Percentiles rank a stretch among this genome's conserved stretches.
These are phyloP conservation scores for Astur gentilis DNA, from an alignment of 2,113 vertebrate species.

Conservation along the genomic window DNA sequence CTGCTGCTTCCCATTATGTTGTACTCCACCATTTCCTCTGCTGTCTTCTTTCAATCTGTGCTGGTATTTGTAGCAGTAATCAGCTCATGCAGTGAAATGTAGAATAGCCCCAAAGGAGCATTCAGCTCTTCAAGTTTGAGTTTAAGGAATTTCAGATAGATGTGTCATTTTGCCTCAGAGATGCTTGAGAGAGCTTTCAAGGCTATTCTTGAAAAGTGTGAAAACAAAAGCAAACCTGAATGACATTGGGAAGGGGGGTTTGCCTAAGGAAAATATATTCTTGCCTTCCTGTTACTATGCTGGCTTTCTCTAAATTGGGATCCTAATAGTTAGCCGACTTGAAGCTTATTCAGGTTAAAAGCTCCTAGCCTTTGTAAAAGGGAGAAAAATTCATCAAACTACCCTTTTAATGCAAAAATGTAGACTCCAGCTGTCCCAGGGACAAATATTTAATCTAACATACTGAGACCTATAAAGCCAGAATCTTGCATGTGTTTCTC, in stretches of 20 bases:
- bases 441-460: background rate
- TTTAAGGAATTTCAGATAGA: conserved; percentile 11
- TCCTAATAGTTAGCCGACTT: background rate
- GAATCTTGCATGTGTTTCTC: rapidly evolving
- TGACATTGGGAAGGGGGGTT: background rate
- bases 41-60: background rate
- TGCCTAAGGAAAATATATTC: background rate
- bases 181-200: background rate
- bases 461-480: background rate
- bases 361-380: background rate
- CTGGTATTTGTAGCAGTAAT: background rate
- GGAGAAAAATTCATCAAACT: background rate
- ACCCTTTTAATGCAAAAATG: background rate
- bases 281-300: background rate
- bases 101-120: background rate
- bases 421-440: background rate
- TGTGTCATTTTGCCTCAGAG: conserved; percentile 24
- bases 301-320: background rate
- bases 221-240: background rate
- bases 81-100: background rate
- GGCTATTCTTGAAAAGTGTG: background rate
- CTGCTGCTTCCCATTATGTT: background rate
- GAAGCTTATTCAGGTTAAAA: background rate
- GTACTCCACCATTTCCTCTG: background rate
- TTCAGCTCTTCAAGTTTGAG: background rate